Conservation (phyloP, 2,888 invertebrate species). For the Diogma glabrata region DNA sequence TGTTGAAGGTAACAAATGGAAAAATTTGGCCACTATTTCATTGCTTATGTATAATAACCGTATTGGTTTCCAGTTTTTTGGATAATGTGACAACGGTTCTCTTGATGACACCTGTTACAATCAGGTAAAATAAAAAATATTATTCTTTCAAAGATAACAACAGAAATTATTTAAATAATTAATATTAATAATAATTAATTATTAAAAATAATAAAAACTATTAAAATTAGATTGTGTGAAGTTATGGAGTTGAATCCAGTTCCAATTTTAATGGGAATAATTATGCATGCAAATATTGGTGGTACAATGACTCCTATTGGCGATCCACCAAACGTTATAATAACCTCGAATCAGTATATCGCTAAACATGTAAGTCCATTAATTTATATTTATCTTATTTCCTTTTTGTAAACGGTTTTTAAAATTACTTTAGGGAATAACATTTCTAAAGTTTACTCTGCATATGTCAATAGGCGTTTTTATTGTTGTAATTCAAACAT, state of each 20-base stretch:
- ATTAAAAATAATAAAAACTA: no score
- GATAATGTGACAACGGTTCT: conserved; percentile 85
- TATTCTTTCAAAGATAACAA: no score
- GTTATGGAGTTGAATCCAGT: conserved; percentile 80
- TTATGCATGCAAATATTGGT: conserved; percentile 82
- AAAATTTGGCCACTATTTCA: conserved; percentile 75
- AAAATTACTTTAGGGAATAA: no score
- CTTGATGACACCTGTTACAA: conserved; percentile 78
- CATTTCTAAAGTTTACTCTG: conserved; percentile 64
- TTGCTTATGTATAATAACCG: conserved; percentile 67
- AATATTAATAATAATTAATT: no score
- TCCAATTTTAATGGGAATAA: conserved; percentile 74
- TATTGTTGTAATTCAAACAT: conserved; percentile 54
- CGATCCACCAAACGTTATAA: conserved; percentile 87
- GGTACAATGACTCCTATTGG: conserved; percentile 85
- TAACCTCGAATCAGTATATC: conserved; percentile 64
- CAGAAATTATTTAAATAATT: no score
- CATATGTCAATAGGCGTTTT: conserved; percentile 72
- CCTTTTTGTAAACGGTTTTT: no score
- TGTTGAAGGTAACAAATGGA: conserved; percentile 67
- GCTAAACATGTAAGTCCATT: no score
- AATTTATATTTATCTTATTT: no score
- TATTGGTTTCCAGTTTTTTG: conserved; percentile 66
- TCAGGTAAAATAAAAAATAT: no score
- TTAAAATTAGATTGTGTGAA: conserved; percentile 73